These are phyloP conservation scores for Acheta domesticus DNA, from an alignment of 2,888 invertebrate species.

Conservation along the genomic window DNA sequence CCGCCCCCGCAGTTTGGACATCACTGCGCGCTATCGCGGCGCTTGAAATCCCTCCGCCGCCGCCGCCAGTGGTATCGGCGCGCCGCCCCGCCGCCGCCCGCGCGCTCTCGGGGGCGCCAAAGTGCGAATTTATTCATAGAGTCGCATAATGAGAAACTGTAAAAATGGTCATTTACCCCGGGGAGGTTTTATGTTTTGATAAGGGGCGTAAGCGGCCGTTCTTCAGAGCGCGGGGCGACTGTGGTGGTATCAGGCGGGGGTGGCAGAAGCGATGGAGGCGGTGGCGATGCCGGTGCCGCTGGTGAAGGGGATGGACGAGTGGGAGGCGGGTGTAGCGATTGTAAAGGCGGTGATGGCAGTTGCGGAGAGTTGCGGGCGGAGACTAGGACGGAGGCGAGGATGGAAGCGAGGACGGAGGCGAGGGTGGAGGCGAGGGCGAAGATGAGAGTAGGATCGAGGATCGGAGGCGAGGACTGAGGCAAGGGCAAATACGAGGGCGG, in stretches of 20 bases:
- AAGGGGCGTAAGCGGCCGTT: slow-evolving; percentile 44
- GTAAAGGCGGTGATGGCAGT: too few species aligned
- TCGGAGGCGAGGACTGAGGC: too few species aligned
- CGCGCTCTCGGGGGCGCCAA: slow-evolving; percentile 37
- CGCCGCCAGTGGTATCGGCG: not conserved
- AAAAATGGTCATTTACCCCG: slow-evolving; percentile 54
- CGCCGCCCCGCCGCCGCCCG: too few species aligned
- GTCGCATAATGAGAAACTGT: slow-evolving; percentile 55
- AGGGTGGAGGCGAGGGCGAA: too few species aligned
- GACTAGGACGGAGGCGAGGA: too few species aligned
- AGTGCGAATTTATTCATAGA: slow-evolving; percentile 57
- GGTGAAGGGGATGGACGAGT: not conserved
- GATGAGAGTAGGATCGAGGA: too few species aligned
- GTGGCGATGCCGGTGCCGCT: not conserved
- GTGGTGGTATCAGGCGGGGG: not conserved
- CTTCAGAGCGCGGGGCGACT: slow-evolving; percentile 28
- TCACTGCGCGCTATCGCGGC: not conserved
- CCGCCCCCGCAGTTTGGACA: not conserved
- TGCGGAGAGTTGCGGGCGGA: too few species aligned
- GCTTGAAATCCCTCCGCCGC: not conserved
- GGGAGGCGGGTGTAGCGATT: not conserved
- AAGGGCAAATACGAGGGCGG: too few species aligned
- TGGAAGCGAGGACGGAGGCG: too few species aligned
- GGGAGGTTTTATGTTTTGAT: slow-evolving; percentile 51
- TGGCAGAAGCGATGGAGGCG: not conserved